Conservation (phyloP, 2,888 invertebrate species). For the Pachliopta kotzebuea region DNA sequence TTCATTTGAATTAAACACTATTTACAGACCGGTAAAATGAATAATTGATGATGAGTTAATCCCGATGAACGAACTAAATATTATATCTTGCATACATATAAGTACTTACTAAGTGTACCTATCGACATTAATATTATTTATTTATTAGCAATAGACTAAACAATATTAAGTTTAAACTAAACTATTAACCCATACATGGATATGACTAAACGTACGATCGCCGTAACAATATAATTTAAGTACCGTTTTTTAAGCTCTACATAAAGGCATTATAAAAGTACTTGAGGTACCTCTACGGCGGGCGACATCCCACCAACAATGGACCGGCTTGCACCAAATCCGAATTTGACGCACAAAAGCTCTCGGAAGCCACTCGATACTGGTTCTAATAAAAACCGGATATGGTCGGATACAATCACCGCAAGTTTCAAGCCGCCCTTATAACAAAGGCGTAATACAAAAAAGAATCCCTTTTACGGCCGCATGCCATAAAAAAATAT, state of each 20-base stretch:
- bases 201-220: neutral
- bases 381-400: constrained; percentile 73
- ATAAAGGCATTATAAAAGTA: constrained; percentile 21
- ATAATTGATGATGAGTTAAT: neutral
- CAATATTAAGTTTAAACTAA: no score
- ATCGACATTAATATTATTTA: no score
- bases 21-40: neutral
- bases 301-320: constrained; percentile 59
- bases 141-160: no score
- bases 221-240: neutral
- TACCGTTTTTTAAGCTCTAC: constrained; percentile 4
- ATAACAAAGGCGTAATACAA: constrained; percentile 31
- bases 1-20: neutral
- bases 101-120: no score
- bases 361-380: constrained; percentile 71
- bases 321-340: constrained; percentile 45
- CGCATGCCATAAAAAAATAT: constrained; percentile 23
- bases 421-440: constrained; percentile 49
- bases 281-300: constrained; percentile 40
- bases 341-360: constrained; percentile 58
- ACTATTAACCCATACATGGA: neutral
- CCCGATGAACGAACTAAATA: neutral
- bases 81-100: neutral
- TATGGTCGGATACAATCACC: constrained; percentile 55
- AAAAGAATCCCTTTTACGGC: constrained; percentile 30